Evolutionary conservation across 2,888 invertebrate genomes (phyloP), one percentile per base, ranked within the genome.

Genomic region (Lepidochrysops patricia): DNA sequence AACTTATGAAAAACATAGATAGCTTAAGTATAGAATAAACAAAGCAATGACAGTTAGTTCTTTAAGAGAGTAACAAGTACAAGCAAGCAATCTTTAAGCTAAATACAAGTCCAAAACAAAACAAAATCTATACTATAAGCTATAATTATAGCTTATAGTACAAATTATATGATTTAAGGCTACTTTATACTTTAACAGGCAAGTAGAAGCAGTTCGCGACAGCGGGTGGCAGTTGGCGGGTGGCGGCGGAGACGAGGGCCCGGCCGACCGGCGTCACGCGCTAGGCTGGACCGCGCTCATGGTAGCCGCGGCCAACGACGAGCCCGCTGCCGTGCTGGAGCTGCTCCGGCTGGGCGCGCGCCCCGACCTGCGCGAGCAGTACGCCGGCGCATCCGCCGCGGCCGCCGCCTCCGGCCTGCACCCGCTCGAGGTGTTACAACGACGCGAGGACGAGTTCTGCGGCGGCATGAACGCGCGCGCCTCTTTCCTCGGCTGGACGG

Each of bases 261-360:
- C 93, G 70, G 90, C 94, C 0, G 95, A 97, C 84, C 75, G 80
- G 56, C 90, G 94, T 12, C 97, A 97, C 84, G 71, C 89, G 26
- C 86, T 96, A 54, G 97, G 97, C 57, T 97, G 97, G 97, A 96
- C 96, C 12, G 92, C 96, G 26, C 87, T 97, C 32, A 96, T 96
- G 85, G 92, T 93, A 57, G 97, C 97, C 34, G 94, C 95, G 7
- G 94, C 96, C 35, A 96, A 95, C 84, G 93, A 93, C 64, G 92
- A 92, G 72, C 70, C 84, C 13, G 90, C 90, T 15, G 90, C 90
- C 61, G 91, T 94, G 25, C 85, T 87, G 69, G 85, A 91, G 66
- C 82, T 95, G 62, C 76, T 95, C 60, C 84, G 91, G n/a, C 90
- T 91, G 59, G 96, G 96, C n/a, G 96, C 96, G 26, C 93, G 95